Base-by-base conservation (phyloP, 2,888 invertebrate species). In the Celastrina argiolus region DNA sequence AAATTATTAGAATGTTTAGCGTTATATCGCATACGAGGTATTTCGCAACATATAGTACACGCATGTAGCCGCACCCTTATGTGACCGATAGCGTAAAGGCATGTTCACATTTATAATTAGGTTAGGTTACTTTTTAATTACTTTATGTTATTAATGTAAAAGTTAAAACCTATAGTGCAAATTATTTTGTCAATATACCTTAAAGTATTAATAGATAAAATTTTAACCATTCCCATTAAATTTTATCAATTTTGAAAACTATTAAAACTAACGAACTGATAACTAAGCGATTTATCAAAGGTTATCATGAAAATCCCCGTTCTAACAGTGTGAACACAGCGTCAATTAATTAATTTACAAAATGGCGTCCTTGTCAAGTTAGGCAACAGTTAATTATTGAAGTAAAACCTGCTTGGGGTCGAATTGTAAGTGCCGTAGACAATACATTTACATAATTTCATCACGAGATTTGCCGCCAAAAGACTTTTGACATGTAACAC, bases 301-400 rank as follows among this genome's bases (percentile, higher is more conserved):
- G 18, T 18, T 59, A 59, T 34, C 34, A 34, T 34, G n/a, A 28
- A 26, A 28, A 31, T 34, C 18, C 34, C 59, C 31, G 31, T 2
- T 31, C 1, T 34, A 34, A 34, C 18, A 59, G 16, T 34, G 31
- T 59, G 34, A 5, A 59, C 10, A 16, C 34, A 8, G 10, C 8
- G 22, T 10, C 22, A 51, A 8, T 51, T 34, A 59, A 59, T 59
- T 34, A 31, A 59, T 59, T 59, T 10, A 59, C 59, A 59, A 59
- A 16, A 59, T 59, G n/a, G 34, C 59, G 59, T 59, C 59, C 59
- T 59, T 59, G 59, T 59, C 8, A 16, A 28, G 58, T 58, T 58
- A 58, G 16, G 28, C 58, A 31, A 31, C 18, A 34, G 12, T n/a
- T 59, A 59, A 59, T 59, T 59, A 59, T 59, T 59, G 59, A 59